Percentiles rank a stretch among this genome's conserved stretches.
Evolutionary conservation across 1,140 invertebrate species (phyloP).

Genomic region (Lepidotrigona ventralis): DNA sequence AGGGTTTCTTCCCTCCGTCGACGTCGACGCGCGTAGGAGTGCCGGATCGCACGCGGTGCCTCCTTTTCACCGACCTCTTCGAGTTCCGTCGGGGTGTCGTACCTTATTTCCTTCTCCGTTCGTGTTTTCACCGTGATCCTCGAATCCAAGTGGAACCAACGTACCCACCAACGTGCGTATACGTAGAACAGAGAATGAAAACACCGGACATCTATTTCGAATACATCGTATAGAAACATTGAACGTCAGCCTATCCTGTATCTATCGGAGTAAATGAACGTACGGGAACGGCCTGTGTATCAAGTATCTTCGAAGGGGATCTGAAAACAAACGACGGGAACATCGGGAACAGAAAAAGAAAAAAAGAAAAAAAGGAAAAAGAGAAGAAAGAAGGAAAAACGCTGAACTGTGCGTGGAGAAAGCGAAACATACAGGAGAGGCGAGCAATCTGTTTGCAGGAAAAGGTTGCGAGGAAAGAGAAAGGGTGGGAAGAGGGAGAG

Average conservation of each 20-base stretch:
- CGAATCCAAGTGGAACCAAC: not conserved
- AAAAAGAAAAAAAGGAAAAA: too few species aligned
- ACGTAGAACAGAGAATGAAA: not conserved
- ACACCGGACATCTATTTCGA: not conserved
- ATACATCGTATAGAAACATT: too few species aligned
- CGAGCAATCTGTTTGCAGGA: not conserved
- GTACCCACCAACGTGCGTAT: too few species aligned
- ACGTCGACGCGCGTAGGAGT: constrained; percentile 32
- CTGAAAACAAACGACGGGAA: not conserved
- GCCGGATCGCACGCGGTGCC: constrained; percentile 48
- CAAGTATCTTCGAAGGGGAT: too few species aligned
- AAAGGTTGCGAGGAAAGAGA: not conserved
- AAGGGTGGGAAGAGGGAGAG: not conserved
- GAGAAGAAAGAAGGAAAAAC: too few species aligned
- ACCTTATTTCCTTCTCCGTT: not conserved
- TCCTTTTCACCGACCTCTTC: constrained; percentile 47
- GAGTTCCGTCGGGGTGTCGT: constrained; percentile 41
- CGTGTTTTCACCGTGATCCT: not conserved
- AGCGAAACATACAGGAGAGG: not conserved
- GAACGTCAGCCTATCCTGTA: not conserved
- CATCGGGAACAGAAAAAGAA: too few species aligned
- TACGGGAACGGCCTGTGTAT: too few species aligned
- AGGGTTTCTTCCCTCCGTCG: constrained; percentile 65
- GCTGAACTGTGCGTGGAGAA: not conserved
- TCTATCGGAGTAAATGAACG: too few species aligned